Percentiles rank a stretch among this genome's conserved stretches.
Evolutionary conservation across 2,888 invertebrate genomes (phyloP).

Genomic region (Ornithoptera priamus): DNA sequence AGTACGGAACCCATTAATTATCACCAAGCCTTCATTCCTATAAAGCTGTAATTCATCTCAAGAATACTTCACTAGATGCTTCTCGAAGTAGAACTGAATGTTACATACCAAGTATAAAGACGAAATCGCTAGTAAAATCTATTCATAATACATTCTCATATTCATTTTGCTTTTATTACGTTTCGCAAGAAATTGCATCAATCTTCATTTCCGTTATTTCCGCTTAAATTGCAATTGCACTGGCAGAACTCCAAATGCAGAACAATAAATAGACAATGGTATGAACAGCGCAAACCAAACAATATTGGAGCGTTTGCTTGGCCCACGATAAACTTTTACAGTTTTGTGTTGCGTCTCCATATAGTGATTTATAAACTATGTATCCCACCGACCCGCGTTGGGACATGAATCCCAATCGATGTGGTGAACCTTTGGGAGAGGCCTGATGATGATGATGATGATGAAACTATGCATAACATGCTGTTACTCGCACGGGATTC

Average conservation of each 20-base stretch:
- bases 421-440: too few relatives aligned
- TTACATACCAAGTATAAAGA: too few relatives aligned
- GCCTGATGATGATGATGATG: too few relatives aligned
- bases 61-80: too few relatives aligned
- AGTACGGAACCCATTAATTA: too few relatives aligned
- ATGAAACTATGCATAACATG: too few relatives aligned
- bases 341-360: slow-evolving; percentile 8
- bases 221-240: slow-evolving; percentile 23
- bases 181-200: slow-evolving; percentile 21
- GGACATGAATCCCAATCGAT: too few relatives aligned
- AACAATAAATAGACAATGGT: slow-evolving; percentile 20
- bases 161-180: background rate
- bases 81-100: too few relatives aligned
- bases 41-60: too few relatives aligned
- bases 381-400: background rate
- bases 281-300: slow-evolving; percentile 17
- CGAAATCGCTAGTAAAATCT: too few relatives aligned
- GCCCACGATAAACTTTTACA: slow-evolving; percentile 11
- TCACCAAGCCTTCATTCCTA: too few relatives aligned
- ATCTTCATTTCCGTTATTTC: slow-evolving; percentile 17
- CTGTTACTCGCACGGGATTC: too few relatives aligned
- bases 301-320: slow-evolving; percentile 12
- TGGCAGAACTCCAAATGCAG: slow-evolving; percentile 19
- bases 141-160: background rate
- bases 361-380: background rate